Evolutionary conservation across 2,888 invertebrate species (phyloP), one percentile per base, ranked within the genome.

Genomic region (Clusia tigrina): DNA sequence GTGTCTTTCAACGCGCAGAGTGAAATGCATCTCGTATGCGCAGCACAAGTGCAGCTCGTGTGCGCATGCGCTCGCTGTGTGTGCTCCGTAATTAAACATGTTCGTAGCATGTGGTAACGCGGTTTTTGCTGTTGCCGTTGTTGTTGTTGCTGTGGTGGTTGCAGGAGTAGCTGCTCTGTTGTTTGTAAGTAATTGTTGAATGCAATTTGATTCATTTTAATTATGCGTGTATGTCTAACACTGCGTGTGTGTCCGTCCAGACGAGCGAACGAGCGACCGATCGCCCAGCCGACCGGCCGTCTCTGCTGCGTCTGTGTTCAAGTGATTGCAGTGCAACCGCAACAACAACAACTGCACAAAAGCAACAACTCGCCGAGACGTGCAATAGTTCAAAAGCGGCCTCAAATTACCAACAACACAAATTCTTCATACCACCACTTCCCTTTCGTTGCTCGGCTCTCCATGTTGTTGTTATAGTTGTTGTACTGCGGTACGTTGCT

Each of bases 141-240:
- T 57, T 57, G 42, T 38, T 23, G 38, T 32, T 60, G 37, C 18
- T 55, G 24, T 52, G 60, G 60, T 54, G 61, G 24, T n/a, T 23
- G 25, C 38, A 58, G 57, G 56, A n/a, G 59, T 64, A 58, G 42
- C 23, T 58, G 55, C 52, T 38, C 54, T 42, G 54, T 48, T 60
- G 60, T n/a, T 62, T 56, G 57, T 62, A 60, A 65, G 59, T 62
- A 62, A 62, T 59, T 59, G 62, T 59, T 62, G 53, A 60, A 42
- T 66, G 64, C 65, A 65, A 64, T 67, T 68, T 65, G 66, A 71
- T 69, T 70, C 63, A 63, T 70, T 70, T 69, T 70, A 70, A 71
- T 71, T 71, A 71, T 72, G 67, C 70, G 66, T 68, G 58, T 60
- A 38, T 26, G 26, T 6, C 25, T 25, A 17, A 15, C 53, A 24